Base-by-base conservation (phyloP, 2,797 vertebrate genomes). In the Steatocranus sp. region DNA sequence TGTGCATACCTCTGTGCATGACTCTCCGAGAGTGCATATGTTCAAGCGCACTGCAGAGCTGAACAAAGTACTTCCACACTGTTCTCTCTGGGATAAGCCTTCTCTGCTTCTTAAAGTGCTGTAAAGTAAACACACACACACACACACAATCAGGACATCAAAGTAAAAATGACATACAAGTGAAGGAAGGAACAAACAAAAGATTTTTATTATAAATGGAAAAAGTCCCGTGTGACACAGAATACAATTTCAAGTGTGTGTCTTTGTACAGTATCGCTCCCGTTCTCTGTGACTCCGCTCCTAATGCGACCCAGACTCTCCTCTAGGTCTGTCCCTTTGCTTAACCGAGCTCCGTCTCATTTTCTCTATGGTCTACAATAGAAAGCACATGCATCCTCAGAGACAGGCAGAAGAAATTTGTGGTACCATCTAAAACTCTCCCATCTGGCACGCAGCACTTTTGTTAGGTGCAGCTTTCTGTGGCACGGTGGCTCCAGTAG, bases 31-130 rank as follows among this genome's bases (percentile, higher is more conserved):
- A 99, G 92, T 99, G 99, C 98, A 99, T 99, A 79, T 99, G 99
- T 88, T 99, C 98, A 90, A 99, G 92, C 0, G 98, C 98, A 78
- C 98, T 99, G 97, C 98, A 99, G 75, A 99, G 97, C 93, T 99
- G 98, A 88, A 99, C 98, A 88, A 99, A 99, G 94, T 99, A 99
- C 88, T 99, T 99, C 98, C 98, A 99, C 81, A 99, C 97, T 0
- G 98, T 99, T 93, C 97, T 97, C 94, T 99, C 99, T n/a, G 98
- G 98, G 92, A 99, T 99, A 89, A 99, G 94, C 82, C 98, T 96
- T 95, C 97, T 97, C 92, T 99, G 98, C 89, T 98, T 99, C 96
- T 99, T 99, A 96, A 99, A 99, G 96, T 99, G 98, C 98, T 99
- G 93, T 43, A 91, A 84, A 56, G 84, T 80, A 83, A 88, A 90